Evolutionary conservation across 2,888 invertebrate genomes (phyloP), one percentile per base, ranked within the genome.

Genomic region (Antheraea yamamai): DNA sequence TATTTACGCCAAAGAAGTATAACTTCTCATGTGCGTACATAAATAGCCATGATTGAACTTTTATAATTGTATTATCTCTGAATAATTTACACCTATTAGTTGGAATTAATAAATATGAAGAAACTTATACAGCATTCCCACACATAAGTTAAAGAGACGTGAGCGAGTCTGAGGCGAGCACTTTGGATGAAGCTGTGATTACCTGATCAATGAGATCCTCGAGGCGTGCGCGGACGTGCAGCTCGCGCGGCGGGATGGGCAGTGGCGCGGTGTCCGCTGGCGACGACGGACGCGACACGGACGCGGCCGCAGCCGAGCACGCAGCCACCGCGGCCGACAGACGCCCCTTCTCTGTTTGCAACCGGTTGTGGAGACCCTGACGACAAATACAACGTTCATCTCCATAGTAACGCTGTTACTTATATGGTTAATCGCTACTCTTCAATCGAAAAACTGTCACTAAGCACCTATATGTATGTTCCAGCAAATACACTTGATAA

Each of bases 191-290:
- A 1, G 81, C 85, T 0, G 72, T 76, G n/a, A 91, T 80, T 96
- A 98, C 98, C 97, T 98, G 98, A 92, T 98, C 98, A 85, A 98
- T 98, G 84, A 98, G 96, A 94, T 99, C 98, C 91, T 99, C 98
- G 0, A 99, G 95, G 74, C 98, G 95, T 0, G 97, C 97, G 80
- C 98, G 96, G 75, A 98, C 98, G 89, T 97, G 96, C 14, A 98
- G 95, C 91, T 99, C 99, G 76, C 97, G 96, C 76, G 97, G 97
- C 16, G 98, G 98, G 79, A 98, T 96, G 23, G 98, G 97, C 78
- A 98, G 97, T 72, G 98, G 97, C 20, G 98, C 96, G 0, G 97
- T 96, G 89, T 98, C 98, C 74, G 98, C 96, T 0, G 98, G 98
- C 75, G 98, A 98, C 61, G 98, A 97, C 0, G 98, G 98, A 7